Conservation (phyloP, 1,140 invertebrate species). For the Plectrocnemia conspersa region DNA sequence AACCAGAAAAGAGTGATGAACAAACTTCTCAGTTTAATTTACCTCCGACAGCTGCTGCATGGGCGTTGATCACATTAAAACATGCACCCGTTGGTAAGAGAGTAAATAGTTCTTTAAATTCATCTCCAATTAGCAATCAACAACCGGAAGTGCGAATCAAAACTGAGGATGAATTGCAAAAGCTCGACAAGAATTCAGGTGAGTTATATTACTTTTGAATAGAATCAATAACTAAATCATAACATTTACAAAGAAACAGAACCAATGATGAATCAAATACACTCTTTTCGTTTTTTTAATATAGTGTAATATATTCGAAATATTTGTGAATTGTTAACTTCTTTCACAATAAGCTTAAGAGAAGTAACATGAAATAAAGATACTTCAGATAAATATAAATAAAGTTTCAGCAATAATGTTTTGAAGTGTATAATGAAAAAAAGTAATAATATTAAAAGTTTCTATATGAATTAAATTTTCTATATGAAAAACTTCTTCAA, state of each 20-base stretch:
- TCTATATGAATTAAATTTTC: too few relatives aligned
- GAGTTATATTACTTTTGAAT: background rate
- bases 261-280: background rate
- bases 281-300: background rate
- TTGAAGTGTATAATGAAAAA: too few relatives aligned
- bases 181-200: constrained; percentile 26
- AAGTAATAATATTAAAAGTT: too few relatives aligned
- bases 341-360: background rate
- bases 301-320: background rate
- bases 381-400: background rate
- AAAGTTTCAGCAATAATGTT: too few relatives aligned
- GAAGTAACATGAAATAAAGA: background rate
- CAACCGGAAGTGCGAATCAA: constrained; percentile 14
- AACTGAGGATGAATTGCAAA: constrained; percentile 28
- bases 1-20: constrained; percentile 6
- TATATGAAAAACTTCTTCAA: too few relatives aligned
- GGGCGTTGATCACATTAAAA: constrained; percentile 30
- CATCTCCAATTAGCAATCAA: background rate
- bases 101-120: constrained; percentile 10
- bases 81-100: constrained; percentile 19
- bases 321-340: background rate
- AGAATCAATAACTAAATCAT: too few relatives aligned
- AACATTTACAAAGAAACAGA: background rate
- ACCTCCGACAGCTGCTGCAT: constrained; percentile 31
- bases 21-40: constrained; percentile 17